phyloP scores from a whole-genome alignment of 92 coral and sea anemone genomes.

The Porites lobata region DNA sequence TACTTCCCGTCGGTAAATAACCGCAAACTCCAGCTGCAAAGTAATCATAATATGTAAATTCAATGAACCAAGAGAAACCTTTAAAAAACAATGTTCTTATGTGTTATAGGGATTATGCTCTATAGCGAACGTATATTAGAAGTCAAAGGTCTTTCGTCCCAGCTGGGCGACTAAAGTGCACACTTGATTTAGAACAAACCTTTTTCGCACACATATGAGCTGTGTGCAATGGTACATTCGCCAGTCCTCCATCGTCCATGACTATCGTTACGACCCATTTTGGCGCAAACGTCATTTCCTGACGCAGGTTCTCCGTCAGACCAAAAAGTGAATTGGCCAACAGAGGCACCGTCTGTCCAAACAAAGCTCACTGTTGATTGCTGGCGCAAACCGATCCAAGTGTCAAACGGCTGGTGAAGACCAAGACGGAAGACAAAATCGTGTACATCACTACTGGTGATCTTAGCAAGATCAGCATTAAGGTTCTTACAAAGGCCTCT shows the following conservation, averaged over 20 bases:
- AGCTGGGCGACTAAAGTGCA: background rate
- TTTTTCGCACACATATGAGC: conserved; percentile 57
- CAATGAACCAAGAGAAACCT: background rate
- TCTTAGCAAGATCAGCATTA: conserved; percentile 57
- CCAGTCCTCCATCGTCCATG: conserved; percentile 52
- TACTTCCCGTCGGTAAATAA: background rate
- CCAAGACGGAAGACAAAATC: conserved; percentile 34
- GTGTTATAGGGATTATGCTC: too few relatives aligned
- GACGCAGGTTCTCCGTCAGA: conserved; percentile 22
- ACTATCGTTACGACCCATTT: conserved; percentile 20
- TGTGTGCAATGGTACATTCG: conserved; percentile 32
- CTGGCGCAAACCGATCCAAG: conserved; percentile 69
- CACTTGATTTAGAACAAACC: conserved; percentile 20
- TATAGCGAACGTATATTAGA: too few relatives aligned
- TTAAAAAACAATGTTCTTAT: background rate
- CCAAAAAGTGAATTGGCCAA: conserved; percentile 52
- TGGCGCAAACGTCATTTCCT: conserved; percentile 34
- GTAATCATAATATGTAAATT: background rate
- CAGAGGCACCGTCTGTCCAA: conserved; percentile 63
- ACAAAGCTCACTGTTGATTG: background rate
- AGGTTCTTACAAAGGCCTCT: conserved; percentile 18
- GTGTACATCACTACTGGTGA: conserved; percentile 44
- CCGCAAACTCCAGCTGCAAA: background rate
- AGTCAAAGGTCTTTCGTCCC: background rate
- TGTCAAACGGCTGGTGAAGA: background rate